Base-by-base conservation (phyloP, 2,888 invertebrate genomes). In the Caenorhabditis sp. region DNA sequence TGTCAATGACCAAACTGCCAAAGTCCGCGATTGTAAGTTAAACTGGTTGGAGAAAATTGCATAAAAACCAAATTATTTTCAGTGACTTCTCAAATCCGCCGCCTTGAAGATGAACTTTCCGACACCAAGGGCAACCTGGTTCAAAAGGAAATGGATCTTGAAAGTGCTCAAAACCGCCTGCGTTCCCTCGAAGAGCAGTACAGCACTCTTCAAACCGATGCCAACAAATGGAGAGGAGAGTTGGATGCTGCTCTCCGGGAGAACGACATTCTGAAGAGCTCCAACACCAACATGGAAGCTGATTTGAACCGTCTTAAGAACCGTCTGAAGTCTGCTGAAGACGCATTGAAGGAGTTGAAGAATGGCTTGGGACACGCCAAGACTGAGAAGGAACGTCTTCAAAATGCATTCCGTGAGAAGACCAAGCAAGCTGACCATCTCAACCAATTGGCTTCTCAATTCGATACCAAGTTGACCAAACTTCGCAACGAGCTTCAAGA, bases 41-140 rank as follows among this genome's bases (percentile, higher is more conserved):
- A 1, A 32, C 32, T n/a, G n/a, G n/a, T n/a, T n/a, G n/a, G n/a
- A n/a, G n/a, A 40, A 6, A 40, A 40, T 40, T 2, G 13, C 6
- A 13, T 40, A 13, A 2, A 40, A 13, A 20, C 24, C 47, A 6
- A 5, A 28, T 40, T 15, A 22, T 20, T 70, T 87, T 77, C 50
- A 89, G 89, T 90, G 70, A 90, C 83, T 50, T 84, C 88, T 4
- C 87, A 91, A 72, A 77, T 90, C 56, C 89, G 90, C 9, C 89
- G 89, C n/a, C 82, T 91, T 37, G 91, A 91, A 78, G 90, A 91
- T 72, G 91, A 91, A 13, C 83, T 91, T 6, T 61, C 83, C 24
- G 91, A 91, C 51, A 82, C 85, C 18, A 86, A 88, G 61, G 72
- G 86, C 18, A 87, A 72, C 22, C 60, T 85, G 8, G 53, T 76